These are phyloP conservation scores for Drosophila oshimai DNA, from an alignment of 1,140 invertebrate genomes.

Conservation along the genomic window DNA sequence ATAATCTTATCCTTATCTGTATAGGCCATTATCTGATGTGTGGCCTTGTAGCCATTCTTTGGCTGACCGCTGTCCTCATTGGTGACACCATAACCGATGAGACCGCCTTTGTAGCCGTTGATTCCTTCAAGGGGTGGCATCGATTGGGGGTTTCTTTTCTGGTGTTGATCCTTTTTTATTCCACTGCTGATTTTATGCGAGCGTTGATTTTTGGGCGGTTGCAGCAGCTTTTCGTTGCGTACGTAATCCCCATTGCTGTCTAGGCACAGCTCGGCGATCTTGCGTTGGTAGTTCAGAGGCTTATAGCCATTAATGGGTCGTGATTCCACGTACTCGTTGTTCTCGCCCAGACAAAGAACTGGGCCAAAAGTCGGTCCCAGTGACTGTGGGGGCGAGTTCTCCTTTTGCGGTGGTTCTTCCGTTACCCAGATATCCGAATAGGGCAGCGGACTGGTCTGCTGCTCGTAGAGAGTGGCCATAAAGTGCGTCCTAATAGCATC, in stretches of 20 bases:
- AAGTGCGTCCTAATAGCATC: constrained; percentile 24
- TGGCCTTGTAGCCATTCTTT: not conserved
- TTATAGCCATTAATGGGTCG: not conserved
- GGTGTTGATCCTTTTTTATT: not conserved
- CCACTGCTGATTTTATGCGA: no score
- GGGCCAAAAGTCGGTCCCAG: no score
- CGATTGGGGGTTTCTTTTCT: not conserved
- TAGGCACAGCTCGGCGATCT: constrained; percentile 18
- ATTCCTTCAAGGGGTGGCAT: not conserved
- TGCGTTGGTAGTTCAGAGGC: not conserved
- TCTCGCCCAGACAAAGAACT: not conserved
- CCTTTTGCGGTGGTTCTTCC: not conserved
- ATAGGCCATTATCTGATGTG: not conserved
- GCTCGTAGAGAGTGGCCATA: constrained; percentile 18
- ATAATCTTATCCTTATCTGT: constrained; percentile 8
- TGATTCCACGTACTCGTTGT: not conserved
- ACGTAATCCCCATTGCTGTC: constrained; percentile 33
- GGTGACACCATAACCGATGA: not conserved
- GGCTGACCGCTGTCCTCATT: not conserved
- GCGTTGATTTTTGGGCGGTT: not conserved
- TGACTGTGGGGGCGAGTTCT: not conserved
- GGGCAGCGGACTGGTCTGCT: constrained; percentile 19
- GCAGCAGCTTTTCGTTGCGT: constrained; percentile 1
- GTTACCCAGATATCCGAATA: constrained; percentile 28
- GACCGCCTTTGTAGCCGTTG: not conserved